Base-by-base conservation (phyloP, 2,113 vertebrate genomes). In the Neolamprologus sp. region DNA sequence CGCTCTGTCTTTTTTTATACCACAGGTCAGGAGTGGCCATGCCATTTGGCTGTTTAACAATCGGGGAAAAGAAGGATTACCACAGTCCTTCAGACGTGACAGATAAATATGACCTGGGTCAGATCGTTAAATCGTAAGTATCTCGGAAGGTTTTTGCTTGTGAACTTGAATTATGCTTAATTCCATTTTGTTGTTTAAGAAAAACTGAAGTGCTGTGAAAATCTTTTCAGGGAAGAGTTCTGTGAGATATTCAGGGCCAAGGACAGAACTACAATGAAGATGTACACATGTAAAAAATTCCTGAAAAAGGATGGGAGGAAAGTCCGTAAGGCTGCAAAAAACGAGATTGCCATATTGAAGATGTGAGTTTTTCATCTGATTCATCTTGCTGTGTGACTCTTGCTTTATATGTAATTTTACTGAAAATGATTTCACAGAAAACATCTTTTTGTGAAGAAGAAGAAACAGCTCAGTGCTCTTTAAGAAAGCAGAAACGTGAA, bases 41-140 rank as follows among this genome's bases (percentile, higher is more conserved):
- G 98, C 98, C 98, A 94, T 99, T 99, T 97, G 98, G 98, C 96
- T 99, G 98, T 93, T 97, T 99, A 95, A 98, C 98, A 14, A 96
- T 99, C 89, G 98, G 98, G 13, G 98, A 99, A 93, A 99, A 99
- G 97, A 99, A 99, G 97, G 98, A 99, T 96, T 99, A 99, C 92
- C 97, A 98, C 95, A 99, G 97, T 95, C 98, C 98, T 54, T 98
- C 98, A 2, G 98, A 99, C 49, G 98, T 99, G 95, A 98, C 98
- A 19, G 98, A 99, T 95, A 98, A 98, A 97, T 99, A 99, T 99
- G 98, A 99, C 91, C 95, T 99, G 95, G 98, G 98, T 84, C 98
- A 99, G 95, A 97, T 99, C 92, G 97, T 99, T 96, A 99, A 99
- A 96, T 98, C 98, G 98, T 99, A 95, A 98, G 98, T 98, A 85